phyloP scores from a whole-genome alignment of 1,140 invertebrate genomes.

The Stegodyphus dumicola region DNA sequence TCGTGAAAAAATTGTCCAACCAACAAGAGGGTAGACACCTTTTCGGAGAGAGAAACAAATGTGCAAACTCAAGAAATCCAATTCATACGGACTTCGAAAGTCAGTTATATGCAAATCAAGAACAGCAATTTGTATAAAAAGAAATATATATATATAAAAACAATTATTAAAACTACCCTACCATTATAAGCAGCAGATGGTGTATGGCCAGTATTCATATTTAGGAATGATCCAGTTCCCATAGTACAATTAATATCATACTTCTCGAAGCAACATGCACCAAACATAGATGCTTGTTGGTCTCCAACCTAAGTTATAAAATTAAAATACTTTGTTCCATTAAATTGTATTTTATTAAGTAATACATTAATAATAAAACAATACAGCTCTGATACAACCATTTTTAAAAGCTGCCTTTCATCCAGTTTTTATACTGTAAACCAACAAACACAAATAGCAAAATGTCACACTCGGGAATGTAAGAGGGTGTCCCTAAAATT shows the following conservation, averaged over 20 bases:
- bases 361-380: too few species aligned
- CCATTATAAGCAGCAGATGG: slow-evolving; percentile 81
- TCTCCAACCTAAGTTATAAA: slow-evolving; percentile 71
- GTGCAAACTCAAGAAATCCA: background rate
- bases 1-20: slow-evolving; percentile 75
- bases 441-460: too few species aligned
- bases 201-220: slow-evolving; percentile 83
- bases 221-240: slow-evolving; percentile 93
- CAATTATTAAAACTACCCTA: slow-evolving; percentile 43
- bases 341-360: too few species aligned
- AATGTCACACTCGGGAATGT: too few species aligned
- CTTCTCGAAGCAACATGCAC: slow-evolving; percentile 82
- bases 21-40: slow-evolving; percentile 91
- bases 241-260: slow-evolving; percentile 92
- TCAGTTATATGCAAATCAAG: background rate
- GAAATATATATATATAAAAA: background rate
- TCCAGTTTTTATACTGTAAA: too few species aligned
- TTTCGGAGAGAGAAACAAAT: slow-evolving; percentile 53
- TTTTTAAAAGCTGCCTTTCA: too few species aligned
- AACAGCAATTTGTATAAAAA: background rate
- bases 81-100: background rate
- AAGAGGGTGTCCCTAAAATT: too few species aligned
- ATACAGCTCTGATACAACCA: too few species aligned
- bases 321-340: background rate
- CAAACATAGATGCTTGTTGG: slow-evolving; percentile 89